Conservation (phyloP, 2,888 invertebrate genomes). For the Julus scanicus region DNA sequence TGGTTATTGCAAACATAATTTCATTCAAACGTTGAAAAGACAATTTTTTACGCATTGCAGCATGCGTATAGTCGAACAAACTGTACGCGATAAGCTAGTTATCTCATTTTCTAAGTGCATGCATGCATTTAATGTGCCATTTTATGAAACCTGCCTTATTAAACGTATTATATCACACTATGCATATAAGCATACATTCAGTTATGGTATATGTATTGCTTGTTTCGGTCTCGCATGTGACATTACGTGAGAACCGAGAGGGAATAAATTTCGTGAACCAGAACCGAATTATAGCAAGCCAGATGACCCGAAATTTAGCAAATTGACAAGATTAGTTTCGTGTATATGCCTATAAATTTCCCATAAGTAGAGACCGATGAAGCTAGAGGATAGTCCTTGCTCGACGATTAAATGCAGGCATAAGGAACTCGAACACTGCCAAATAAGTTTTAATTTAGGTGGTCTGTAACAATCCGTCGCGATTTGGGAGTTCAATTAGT, state of each 20-base stretch:
- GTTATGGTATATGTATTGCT: background rate
- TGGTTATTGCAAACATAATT: slow-evolving; percentile 23
- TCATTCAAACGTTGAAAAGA: slow-evolving; percentile 8
- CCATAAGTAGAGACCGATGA: background rate
- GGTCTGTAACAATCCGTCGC: background rate
- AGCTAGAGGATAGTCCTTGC: background rate
- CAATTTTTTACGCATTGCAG: slow-evolving; percentile 36
- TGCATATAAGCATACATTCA: background rate
- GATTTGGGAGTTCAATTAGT: background rate
- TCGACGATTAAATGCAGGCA: background rate
- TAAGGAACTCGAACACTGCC: background rate
- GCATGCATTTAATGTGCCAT: slow-evolving; percentile 24
- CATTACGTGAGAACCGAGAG: background rate
- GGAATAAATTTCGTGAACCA: background rate
- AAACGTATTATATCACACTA: slow-evolving; percentile 7
- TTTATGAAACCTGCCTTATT: background rate
- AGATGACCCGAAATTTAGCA: slow-evolving; percentile 42
- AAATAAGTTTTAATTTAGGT: background rate
- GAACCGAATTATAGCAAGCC: background rate
- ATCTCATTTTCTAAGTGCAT: slow-evolving; percentile 39
- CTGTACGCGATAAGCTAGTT: slow-evolving; percentile 35
- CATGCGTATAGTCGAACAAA: background rate
- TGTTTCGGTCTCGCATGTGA: background rate
- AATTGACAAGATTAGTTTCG: slow-evolving; percentile 8
- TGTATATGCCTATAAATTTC: background rate